These are phyloP conservation scores for Synanthedon myopaeformis DNA, from an alignment of 2,888 invertebrate species.

Conservation along the genomic window DNA sequence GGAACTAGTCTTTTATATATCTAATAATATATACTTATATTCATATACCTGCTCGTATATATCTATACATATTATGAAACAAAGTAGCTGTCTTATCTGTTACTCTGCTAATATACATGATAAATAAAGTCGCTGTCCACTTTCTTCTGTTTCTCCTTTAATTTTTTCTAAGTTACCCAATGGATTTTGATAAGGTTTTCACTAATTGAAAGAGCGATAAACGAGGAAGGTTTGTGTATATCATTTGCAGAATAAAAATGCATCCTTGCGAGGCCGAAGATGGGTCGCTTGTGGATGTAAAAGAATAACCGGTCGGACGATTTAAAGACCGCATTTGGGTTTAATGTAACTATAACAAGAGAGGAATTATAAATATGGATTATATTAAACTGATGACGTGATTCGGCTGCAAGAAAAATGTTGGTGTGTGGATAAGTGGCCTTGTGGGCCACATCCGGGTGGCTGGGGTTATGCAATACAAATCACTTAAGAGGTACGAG, in stretches of 20 bases:
- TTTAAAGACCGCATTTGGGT: neutral
- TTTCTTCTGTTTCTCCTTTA: neutral
- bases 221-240: too few relatives aligned
- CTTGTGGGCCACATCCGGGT: constrained; percentile 56
- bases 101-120: neutral
- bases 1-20: too few relatives aligned
- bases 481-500: constrained; percentile 19
- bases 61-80: neutral
- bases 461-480: constrained; percentile 38
- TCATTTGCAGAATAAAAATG: too few relatives aligned
- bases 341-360: constrained; percentile 9
- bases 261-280: too few relatives aligned
- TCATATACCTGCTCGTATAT: neutral
- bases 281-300: too few relatives aligned
- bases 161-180: neutral
- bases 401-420: constrained; percentile 22
- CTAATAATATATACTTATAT: too few relatives aligned
- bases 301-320: too few relatives aligned
- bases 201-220: too few relatives aligned
- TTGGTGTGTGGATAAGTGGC: constrained; percentile 31
- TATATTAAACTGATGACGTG: constrained; percentile 9
- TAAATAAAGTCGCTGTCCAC: neutral
- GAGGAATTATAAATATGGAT: constrained; percentile 8
- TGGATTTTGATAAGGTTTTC: too few relatives aligned
- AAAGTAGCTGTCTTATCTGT: too few relatives aligned